These are phyloP conservation scores for Sycophila texana DNA, from an alignment of 2,888 invertebrate species.

Conservation along the genomic window DNA sequence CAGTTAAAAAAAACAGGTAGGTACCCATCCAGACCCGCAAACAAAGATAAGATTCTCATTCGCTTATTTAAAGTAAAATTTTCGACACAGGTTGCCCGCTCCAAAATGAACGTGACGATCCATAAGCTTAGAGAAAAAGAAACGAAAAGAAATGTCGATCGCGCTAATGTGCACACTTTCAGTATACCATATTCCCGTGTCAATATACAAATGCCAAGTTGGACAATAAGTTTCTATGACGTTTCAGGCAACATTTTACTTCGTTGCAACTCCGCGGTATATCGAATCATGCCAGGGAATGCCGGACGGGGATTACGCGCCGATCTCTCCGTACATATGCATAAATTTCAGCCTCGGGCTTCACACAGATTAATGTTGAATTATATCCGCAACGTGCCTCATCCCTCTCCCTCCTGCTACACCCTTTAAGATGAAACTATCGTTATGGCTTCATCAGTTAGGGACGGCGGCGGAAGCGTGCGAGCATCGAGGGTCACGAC, in stretches of 20 bases:
- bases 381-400: slow-evolving; percentile 27
- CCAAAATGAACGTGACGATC: too few relatives aligned
- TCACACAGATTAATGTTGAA: slow-evolving; percentile 49
- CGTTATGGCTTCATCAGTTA: slow-evolving; percentile 57
- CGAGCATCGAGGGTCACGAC: neutral
- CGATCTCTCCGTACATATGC: slow-evolving; percentile 1
- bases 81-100: neutral
- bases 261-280: neutral
- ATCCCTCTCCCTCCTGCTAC: neutral
- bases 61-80: neutral
- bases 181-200: slow-evolving; percentile 61
- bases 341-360: slow-evolving; percentile 46
- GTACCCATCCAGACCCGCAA: slow-evolving; percentile 2
- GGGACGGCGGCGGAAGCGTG: slow-evolving; percentile 12
- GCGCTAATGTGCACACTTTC: slow-evolving; percentile 61
- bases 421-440: slow-evolving; percentile 52
- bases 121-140: slow-evolving; percentile 15
- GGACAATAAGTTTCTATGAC: slow-evolving; percentile 64
- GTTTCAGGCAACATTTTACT: slow-evolving; percentile 65
- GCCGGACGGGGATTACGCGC: slow-evolving; percentile 64
- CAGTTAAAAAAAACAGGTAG: neutral
- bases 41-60: neutral
- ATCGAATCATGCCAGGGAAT: slow-evolving; percentile 67
- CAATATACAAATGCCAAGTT: slow-evolving; percentile 70
- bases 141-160: slow-evolving; percentile 27